Conservation (phyloP, 2,113 vertebrate genomes). For the Merops nubicus region DNA sequence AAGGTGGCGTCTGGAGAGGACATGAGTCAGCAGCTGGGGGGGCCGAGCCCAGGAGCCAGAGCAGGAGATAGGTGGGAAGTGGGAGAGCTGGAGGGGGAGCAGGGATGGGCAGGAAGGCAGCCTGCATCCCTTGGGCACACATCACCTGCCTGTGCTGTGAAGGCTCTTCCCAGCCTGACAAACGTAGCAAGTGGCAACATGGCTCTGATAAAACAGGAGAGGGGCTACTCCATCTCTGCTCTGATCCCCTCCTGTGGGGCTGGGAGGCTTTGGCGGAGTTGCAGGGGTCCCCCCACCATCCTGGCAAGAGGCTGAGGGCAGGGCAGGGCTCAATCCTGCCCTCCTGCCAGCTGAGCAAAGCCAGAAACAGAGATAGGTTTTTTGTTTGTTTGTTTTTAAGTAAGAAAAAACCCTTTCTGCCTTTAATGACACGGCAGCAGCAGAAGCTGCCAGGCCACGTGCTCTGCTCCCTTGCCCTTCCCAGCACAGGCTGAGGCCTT, state of each 20-base stretch:
- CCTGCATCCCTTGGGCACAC: rapidly evolving
- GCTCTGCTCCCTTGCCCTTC: neutral
- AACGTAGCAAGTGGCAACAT: neutral
- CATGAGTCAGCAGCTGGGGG: slow-evolving; percentile 53
- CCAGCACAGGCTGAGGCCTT: neutral
- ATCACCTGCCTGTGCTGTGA: neutral
- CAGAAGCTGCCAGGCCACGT: neutral
- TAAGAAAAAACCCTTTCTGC: neutral
- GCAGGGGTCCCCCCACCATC: no score
- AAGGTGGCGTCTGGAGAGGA: slow-evolving; percentile 10
- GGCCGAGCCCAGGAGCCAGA: neutral
- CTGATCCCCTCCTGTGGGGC: neutral
- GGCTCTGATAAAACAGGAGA: neutral
- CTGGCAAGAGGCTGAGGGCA: neutral
- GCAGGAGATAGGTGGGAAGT: neutral
- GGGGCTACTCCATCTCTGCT: neutral
- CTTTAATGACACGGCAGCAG: neutral
- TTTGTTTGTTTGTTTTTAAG: neutral
- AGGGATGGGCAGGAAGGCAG: neutral
- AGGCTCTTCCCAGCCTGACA: neutral
- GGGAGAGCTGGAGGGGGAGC: neutral
- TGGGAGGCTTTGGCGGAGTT: neutral
- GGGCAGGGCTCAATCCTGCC: neutral
- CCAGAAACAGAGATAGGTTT: neutral
- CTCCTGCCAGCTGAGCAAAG: neutral